Evolutionary conservation across 2,888 invertebrate genomes (phyloP), one percentile per base, ranked within the genome.

Genomic region (Cephalotes varians): DNA sequence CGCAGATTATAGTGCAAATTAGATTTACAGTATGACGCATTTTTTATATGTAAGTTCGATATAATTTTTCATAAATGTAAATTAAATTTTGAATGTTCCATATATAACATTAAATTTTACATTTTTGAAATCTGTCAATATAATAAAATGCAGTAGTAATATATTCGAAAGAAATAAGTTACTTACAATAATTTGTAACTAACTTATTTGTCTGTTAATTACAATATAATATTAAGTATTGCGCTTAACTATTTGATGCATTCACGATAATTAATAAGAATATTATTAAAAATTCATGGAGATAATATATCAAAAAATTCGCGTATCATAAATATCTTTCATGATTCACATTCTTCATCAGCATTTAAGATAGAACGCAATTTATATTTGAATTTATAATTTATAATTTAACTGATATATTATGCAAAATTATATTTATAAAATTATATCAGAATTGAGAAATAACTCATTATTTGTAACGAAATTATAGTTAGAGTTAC

Each of bases 381-480:
- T 62, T 10, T 4, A 62, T n/a, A 54, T 65, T 76, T 65, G n/a
- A 28, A 65, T 76, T 65, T 65, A n/a, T 31, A 28, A 65, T 76
- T 65, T 65, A n/a, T 31, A 37, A 76, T 65, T 6, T 40, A 60
- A 62, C 6, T 64, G 0, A 54, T 65, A 54, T 34, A 62, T 49
- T 49, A 49, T 62, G n/a, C 34, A 34, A 60, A 60, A 60, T 60
- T 47, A 31, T 40, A 25, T 69, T 51, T 21, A 69, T 15, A 49
- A 10, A 54, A 47, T 44, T n/a, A n/a, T n/a, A 60, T n/a, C n/a
- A n/a, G n/a, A n/a, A n/a, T n/a, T n/a, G n/a, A n/a, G n/a, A n/a
- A n/a, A n/a, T n/a, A n/a, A n/a, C n/a, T n/a, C n/a, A n/a, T n/a
- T n/a, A n/a, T n/a, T n/a, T n/a, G n/a, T n/a, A n/a, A n/a, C n/a